These are phyloP conservation scores for Zonotrichia leucophrys DNA, from an alignment of 2,113 vertebrate genomes.

Conservation along the genomic window DNA sequence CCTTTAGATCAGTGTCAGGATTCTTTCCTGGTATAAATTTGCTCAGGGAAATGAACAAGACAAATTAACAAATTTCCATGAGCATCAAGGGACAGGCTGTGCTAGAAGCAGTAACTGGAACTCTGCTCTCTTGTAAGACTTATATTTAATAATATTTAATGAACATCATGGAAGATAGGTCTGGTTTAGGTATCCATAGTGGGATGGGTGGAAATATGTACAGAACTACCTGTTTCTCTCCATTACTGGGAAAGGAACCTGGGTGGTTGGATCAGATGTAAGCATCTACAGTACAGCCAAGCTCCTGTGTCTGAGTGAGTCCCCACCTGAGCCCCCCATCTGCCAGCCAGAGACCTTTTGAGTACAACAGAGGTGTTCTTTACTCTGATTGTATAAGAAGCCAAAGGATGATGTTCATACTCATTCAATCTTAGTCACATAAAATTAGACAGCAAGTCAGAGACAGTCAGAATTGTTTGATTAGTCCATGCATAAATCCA, in stretches of 20 bases:
- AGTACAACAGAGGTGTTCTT: not conserved
- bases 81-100: not conserved
- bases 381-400: not conserved
- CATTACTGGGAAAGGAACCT: not conserved
- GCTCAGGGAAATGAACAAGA: not conserved
- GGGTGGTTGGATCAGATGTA: not conserved
- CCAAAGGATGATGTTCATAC: not conserved
- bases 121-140: not conserved
- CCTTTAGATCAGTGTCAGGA: not conserved
- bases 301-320: not conserved
- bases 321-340: not conserved
- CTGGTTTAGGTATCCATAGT: not conserved
- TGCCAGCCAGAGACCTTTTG: not conserved
- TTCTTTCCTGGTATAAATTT: not conserved
- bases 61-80: not conserved
- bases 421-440: not conserved
- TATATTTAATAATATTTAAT: not conserved
- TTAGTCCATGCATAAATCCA: not conserved
- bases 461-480: not conserved
- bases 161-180: not conserved
- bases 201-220: not conserved
- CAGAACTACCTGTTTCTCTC: not conserved
- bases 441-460: not conserved
- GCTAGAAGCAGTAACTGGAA: not conserved
- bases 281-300: not conserved